Evolutionary conservation across 2,888 invertebrate genomes (phyloP), one percentile per base, ranked within the genome.

Genomic region (Lasioglossum pauxillum): DNA sequence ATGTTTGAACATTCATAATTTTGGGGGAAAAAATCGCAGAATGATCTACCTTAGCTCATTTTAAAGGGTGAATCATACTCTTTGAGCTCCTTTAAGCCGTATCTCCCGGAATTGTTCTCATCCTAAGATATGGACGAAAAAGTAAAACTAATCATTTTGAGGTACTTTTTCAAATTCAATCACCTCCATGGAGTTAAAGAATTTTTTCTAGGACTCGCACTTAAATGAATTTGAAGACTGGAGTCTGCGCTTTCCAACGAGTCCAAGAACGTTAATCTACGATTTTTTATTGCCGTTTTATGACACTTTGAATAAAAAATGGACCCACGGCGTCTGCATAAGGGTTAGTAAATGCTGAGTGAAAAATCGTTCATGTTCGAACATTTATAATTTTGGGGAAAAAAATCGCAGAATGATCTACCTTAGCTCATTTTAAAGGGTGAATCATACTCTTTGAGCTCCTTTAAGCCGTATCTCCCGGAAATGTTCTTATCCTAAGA

Each of bases 391-490:
- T 10, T 57, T 57, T 4, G 10, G 3, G 1, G 0, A 3, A 57
- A n/a, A n/a, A 4, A 4, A 57, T 57, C 2, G 12, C 4, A 12
- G 10, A n/a, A n/a, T n/a, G 57, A 4, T 57, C 57, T 1, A 57
- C 10, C 57, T 10, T 4, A 1, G 12, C 10, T n/a, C 57, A 57
- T n/a, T n/a, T n/a, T 10, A 8, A n/a, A n/a, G n/a, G 12, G 3
- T n/a, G 10, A 57, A 10, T 23, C 12, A 0, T n/a, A 0, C 1
- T 0, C 57, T 57, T 57, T 57, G 10, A 2, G 23, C 10, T 10
- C 10, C 1, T 4, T 0, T 0, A n/a, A 12, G 10, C 1, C 3
- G n/a, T 1, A 12, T 57, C 1, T 10, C 3, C 1, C 8, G 3
- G 0, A 5, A 57, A 10, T n/a, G 2, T n/a, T 57, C n/a, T 57